These are phyloP conservation scores for Mamestra configurata DNA, from an alignment of 1,140 invertebrate species.

Conservation along the genomic window DNA sequence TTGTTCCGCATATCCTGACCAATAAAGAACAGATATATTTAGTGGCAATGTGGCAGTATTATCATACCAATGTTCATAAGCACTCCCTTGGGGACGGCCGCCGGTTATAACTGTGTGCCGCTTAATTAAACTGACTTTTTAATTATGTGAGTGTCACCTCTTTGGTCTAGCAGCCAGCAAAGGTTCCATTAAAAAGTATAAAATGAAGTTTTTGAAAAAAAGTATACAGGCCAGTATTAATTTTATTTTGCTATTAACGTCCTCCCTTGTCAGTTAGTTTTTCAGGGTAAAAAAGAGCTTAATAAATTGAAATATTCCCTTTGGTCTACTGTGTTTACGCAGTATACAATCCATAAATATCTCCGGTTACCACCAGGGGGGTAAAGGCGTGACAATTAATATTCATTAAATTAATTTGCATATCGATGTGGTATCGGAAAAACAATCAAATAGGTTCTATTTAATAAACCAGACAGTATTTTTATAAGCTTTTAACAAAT, in stretches of 20 bases:
- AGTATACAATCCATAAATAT: conserved; percentile 8
- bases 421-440: conserved; percentile 17
- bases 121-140: conserved; percentile 35
- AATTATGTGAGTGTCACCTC: conserved; percentile 18
- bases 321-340: neutral
- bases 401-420: conserved; percentile 38
- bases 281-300: neutral
- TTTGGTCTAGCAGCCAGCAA: neutral
- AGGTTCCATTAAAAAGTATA: neutral
- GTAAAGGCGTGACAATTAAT: conserved; percentile 21
- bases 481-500: neutral
- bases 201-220: no score
- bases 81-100: conserved; percentile 18
- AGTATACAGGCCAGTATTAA: no score
- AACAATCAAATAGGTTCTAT: conserved; percentile 18
- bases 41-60: conserved; percentile 20
- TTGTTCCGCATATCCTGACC: neutral
- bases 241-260: no score
- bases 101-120: conserved; percentile 30
- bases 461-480: neutral
- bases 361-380: conserved; percentile 17
- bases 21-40: conserved; percentile 4
- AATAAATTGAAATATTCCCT: neutral
- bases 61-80: conserved; percentile 12
- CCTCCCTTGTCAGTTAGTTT: no score